Evolutionary conservation across 2,113 vertebrate species (phyloP), one percentile per base, ranked within the genome.

Genomic region (Rissa tridactyla): DNA sequence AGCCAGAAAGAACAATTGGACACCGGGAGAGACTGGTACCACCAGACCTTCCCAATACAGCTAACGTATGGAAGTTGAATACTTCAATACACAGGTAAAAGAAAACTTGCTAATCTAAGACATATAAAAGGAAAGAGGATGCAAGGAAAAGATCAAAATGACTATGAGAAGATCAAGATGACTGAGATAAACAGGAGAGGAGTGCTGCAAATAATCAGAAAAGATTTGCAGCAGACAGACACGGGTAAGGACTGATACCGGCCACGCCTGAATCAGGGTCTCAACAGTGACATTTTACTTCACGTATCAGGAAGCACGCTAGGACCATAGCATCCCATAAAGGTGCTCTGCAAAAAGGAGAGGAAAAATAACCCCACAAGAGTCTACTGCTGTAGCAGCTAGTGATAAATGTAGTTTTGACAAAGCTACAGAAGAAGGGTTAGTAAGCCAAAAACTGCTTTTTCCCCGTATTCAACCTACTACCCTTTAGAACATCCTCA

Each of bases 281-380:
- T 3, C 0, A 1, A 20, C 10, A n/a, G 27, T 11, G 23, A 66
- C 0, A 0, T 32, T 73, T 46, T 16, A 73, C 7, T 58, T 5
- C 3, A 3, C 5, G 5, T 30, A 27, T 14, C 20, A 64, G 78
- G 60, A 80, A 72, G 49, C 26, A 62, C 6, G 1, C 10, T 17
- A 26, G 30, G 49, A 73, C 42, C 6, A 0, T 3, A 66, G 26
- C 80, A 54, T 25, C 62, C 62, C 5, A 7, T 3, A 20, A 51
- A 72, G 76, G 21, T 64, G 76, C 42, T 68, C 32, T 76, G 21
- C 71, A 71, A 57, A 8, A 47, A 46, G 40, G 9, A 58, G 17
- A 70, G 34, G 55, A 85, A 75, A 68, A 75, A 66, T 19, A 70
- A 44, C 18, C 10, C 61, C 36, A 34, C 0, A 1, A 22, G 20